Evolutionary conservation across 1,140 invertebrate species (phyloP), one percentile per base, ranked within the genome.

Genomic region (Drosophila tristis): DNA sequence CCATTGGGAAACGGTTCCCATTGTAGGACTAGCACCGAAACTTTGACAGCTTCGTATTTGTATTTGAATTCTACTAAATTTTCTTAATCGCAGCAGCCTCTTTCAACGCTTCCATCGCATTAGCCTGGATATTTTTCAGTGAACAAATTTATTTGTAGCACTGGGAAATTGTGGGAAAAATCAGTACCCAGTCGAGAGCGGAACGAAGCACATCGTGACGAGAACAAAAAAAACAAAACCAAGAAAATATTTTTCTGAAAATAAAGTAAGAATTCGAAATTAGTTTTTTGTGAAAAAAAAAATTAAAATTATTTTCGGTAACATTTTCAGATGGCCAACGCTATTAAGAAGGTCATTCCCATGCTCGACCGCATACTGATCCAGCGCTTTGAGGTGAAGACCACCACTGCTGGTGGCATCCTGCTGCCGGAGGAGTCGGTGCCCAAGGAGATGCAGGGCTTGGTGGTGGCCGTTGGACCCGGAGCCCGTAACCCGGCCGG

Each of bases 401-500:
- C 97, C 0, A 98, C 98, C 93, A 99, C 98, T 8, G 98, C 98
- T 92, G 97, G 98, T 45, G 99, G 99, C 50, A 98, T 99, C 90
- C 96, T 99, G 73, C 95, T 99, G 71, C 99, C 99, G 2, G 99
- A 99, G 92, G 99, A 99, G 92, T 96, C 98, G 2, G 96, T 97
- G 92, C 95, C 95, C 29, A 99, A 99, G 93, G 97, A 99, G 64
- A 93, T 99, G 13, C 95, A 97, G 87, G 99, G 97, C 15, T 97
- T 97, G 62, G 98, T 99, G 2, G 94, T 99, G 7, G 98, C 99
- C 15, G 96, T 98, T 67, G 99, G 99, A 56, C 95, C 96, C 50
- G 99, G 99, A 44, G 92, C 94, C 20, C 95, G 96, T 90, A 98
- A 96, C 92, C 95, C 97, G 9, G 96, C 97, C 94, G 95, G 96